Evolutionary conservation across 2,113 vertebrate species (phyloP), one percentile per base, ranked within the genome.

Genomic region (Elephas maximus): DNA sequence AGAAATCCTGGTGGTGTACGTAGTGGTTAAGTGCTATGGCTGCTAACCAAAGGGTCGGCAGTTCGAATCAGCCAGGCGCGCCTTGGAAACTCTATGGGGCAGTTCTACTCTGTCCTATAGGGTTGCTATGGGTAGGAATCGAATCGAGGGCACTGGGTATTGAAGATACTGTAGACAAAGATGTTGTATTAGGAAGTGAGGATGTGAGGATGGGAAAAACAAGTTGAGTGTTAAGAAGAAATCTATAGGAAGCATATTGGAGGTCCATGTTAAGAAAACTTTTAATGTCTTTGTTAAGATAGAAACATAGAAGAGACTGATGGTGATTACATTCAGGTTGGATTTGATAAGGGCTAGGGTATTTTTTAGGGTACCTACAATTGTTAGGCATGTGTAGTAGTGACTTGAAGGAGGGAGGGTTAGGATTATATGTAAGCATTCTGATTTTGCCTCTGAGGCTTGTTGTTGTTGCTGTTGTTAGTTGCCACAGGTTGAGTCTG

Each of bases 181-280:
- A 78, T 97, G 48, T 91, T 87, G 3, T 30, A 21, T 92, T 76
- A 87, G 77, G 57, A 94, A 63, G 24, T 82, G 65, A 18, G 3
- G 60, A 11, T 74, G 14, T 90, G n/a, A 96, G 41, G 18, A 14
- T 53, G n/a, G 77, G 88, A 2, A 51, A 71, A 80, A 23, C 53
- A 67, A 94, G 62, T 28, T 89, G 41, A n/a, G 37, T 37, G 1
- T 69, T 79, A n/a, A 81, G 60, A 87, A 78, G 41, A 95, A 87
- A 94, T 84, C 11, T 45, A 9, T 1, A 88, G 8, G 33, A 77
- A 71, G 26, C 57, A 14, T 83, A 9, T 65, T 83, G 86, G 48
- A 94, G 0, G 63, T 67, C 24, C 0, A 4, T 44, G 73, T 67
- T 81, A 77, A 28, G 12, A 41, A 63, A 73, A 89, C 33, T 69